Evolutionary conservation across 1,140 invertebrate genomes (phyloP).

Genomic region (Penaeus japonicus): DNA sequence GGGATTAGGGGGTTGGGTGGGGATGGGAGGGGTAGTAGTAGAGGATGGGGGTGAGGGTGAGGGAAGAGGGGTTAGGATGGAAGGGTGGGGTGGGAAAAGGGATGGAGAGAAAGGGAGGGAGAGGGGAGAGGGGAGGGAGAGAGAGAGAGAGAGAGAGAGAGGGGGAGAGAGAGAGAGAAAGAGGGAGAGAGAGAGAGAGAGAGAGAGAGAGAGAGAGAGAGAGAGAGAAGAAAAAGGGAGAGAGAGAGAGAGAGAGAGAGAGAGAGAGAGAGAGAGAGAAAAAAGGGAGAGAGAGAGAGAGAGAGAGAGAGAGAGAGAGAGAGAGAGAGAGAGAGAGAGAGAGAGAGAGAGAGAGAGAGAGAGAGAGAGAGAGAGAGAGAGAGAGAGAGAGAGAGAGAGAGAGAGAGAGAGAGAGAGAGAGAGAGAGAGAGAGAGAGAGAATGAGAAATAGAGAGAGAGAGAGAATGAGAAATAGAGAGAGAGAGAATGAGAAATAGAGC

Average conservation of each 20-base stretch:
- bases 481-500: neutral
- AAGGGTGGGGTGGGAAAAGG: no score
- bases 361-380: slow-evolving; percentile 19
- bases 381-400: slow-evolving; percentile 22
- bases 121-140: neutral
- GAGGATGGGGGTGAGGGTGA: neutral
- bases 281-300: no score
- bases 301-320: no score
- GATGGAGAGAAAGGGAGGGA: neutral
- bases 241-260: neutral
- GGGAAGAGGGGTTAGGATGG: neutral
- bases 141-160: neutral
- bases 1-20: neutral
- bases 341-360: slow-evolving; percentile 3
- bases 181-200: no score
- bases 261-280: no score
- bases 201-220: neutral
- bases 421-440: neutral
- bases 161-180: no score
- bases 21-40: neutral
- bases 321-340: neutral
- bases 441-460: neutral
- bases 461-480: neutral
- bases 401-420: slow-evolving; percentile 15
- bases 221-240: neutral